phyloP scores from a whole-genome alignment of 1,140 invertebrate species.

The Lordiphosa collinella region DNA sequence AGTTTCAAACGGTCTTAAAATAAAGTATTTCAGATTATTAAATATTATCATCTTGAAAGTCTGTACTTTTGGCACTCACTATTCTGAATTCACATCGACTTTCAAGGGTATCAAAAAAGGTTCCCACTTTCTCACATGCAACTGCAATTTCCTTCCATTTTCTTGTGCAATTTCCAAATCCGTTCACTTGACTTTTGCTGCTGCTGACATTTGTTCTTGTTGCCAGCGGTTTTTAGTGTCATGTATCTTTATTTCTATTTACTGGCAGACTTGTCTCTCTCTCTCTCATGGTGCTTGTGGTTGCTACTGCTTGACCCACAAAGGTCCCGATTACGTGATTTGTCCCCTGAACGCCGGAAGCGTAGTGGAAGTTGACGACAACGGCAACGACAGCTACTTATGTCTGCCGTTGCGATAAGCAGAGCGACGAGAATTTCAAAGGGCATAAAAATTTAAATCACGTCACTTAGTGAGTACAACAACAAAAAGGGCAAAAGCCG shows the following conservation, averaged over 20 bases:
- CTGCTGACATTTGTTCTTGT: constrained; percentile 16
- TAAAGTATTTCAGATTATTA: too few species aligned
- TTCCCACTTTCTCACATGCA: too few species aligned
- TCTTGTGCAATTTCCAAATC: too few species aligned
- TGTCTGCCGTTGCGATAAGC: neutral
- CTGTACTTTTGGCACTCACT: too few species aligned
- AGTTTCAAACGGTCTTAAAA: too few species aligned
- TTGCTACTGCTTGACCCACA: constrained; percentile 51
- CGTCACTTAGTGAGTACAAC: constrained; percentile 50
- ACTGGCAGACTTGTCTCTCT: constrained; percentile 22
- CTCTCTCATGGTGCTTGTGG: constrained; percentile 35
- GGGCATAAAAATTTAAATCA: constrained; percentile 71
- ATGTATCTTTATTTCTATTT: constrained; percentile 48
- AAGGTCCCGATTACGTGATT: constrained; percentile 63
- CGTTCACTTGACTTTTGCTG: constrained; percentile 21
- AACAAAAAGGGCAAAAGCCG: neutral
- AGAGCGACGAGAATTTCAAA: constrained; percentile 50
- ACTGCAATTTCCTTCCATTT: too few species aligned
- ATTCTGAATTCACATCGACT: too few species aligned
- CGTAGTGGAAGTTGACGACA: constrained; percentile 23
- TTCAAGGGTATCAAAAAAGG: too few species aligned
- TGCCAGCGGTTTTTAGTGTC: constrained; percentile 33
- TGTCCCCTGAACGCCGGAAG: constrained; percentile 37
- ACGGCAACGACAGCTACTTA: constrained; percentile 2
- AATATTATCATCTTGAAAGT: too few species aligned